Evolutionary conservation across 2,797 vertebrate species (phyloP).

Genomic region (Merluccius polli): DNA sequence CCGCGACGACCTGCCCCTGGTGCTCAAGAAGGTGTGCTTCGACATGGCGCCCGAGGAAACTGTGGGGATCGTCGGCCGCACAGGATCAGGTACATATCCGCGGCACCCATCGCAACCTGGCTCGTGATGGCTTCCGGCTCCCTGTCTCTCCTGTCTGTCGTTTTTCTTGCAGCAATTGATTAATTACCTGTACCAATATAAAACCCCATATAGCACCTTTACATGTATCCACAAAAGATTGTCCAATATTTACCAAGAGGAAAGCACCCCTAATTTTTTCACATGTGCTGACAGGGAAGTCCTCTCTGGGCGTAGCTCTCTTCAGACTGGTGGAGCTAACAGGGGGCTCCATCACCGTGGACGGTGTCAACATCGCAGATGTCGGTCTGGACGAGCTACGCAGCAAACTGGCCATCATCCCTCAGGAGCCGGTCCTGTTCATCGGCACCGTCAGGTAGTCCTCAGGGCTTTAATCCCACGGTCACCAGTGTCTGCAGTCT

Average conservation of each 20-base stretch:
- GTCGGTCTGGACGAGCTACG: conserved; percentile 78
- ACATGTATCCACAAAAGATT: background rate
- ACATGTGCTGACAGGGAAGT: conserved; percentile 74
- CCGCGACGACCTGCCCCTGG: conserved; percentile 70
- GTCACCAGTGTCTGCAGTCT: no score
- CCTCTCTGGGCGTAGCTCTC: conserved; percentile 77
- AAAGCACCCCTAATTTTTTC: no score
- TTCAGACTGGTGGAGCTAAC: conserved; percentile 79
- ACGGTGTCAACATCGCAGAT: conserved; percentile 75
- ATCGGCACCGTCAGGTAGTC: conserved; percentile 80
- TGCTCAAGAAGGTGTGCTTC: conserved; percentile 77
- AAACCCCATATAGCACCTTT: background rate
- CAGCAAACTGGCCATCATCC: conserved; percentile 81
- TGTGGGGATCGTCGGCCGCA: conserved; percentile 83
- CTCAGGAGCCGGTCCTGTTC: conserved; percentile 85
- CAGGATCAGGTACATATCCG: conserved; percentile 73
- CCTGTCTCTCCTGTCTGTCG: no score
- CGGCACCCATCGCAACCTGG: background rate
- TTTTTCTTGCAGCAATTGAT: no score
- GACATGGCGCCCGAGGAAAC: conserved; percentile 74
- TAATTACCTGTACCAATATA: background rate
- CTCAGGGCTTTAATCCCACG: background rate
- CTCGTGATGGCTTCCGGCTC: background rate
- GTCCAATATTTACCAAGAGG: background rate
- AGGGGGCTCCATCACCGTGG: conserved; percentile 76